Evolutionary conservation across 2,888 invertebrate species (phyloP), one percentile per base, ranked within the genome.

Genomic region (Pocota personata): DNA sequence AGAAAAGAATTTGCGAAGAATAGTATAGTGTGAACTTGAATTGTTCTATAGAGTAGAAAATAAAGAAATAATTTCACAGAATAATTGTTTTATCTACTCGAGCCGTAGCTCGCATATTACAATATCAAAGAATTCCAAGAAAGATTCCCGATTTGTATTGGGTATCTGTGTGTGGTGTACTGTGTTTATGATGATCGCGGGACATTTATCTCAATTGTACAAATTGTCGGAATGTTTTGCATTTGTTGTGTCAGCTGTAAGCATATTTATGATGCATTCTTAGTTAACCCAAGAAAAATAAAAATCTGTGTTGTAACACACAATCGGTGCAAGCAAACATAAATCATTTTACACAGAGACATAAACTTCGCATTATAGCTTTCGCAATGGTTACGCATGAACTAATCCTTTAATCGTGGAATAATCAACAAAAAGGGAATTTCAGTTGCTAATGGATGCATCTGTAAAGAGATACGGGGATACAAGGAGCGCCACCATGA

Each of bases 181-280:
- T 14, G 43, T 16, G 72, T 79, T 77, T 82, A 72, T 78, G 83
- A 83, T 78, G 73, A 73, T 80, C 73, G 43, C 57, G 80, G 75
- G 71, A 84, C 84, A 86, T 86, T 86, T 82, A 77, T 86, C 76
- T 77, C 72, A 82, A 86, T 82, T 82, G 82, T 48, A 86, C 86
- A 86, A 86, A 86, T 86, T 86, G 76, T 71, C 76, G 86, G 80
- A 76, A 86, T 86, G 40, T 55, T 72, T 82, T 76, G 75, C 69
- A 76, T 86, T 86, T 71, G 30, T 58, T 78, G 37, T 64, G 48
- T 60, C 71, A 24, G 21, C 37, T 55, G 24, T 5, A 7, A 71
- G 50, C 32, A 57, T 43, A 80, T 69, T 73, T 73, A 75, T 79
- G 79, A 57, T 69, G 48, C 62, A 78, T 78, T 69, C 50, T 83